phyloP scores from a whole-genome alignment of 2,888 invertebrate species.

The Quadroppia sp. region DNA sequence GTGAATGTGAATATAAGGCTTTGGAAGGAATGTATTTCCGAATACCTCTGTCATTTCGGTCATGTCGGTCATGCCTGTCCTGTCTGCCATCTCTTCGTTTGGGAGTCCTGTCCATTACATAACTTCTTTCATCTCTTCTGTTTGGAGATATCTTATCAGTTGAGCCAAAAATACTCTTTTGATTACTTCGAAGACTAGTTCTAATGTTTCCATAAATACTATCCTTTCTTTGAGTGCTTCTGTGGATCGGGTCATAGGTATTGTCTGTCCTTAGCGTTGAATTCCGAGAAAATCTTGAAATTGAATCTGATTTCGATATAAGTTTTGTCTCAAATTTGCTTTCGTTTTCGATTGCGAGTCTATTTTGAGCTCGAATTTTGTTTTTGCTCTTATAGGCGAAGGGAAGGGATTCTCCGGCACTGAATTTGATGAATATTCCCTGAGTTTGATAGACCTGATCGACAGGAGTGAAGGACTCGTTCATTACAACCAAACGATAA shows the following conservation, averaged over 20 bases:
- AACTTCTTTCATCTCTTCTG: background rate
- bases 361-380: background rate
- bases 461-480: conserved; percentile 42
- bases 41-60: conserved; percentile 16
- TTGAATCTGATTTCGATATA: background rate
- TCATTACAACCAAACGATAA: conserved; percentile 42
- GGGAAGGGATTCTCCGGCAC: conserved; percentile 13
- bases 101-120: background rate
- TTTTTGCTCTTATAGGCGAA: conserved; percentile 3
- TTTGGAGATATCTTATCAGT: background rate
- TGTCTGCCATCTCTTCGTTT: background rate
- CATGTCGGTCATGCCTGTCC: background rate
- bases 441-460: conserved; percentile 47
- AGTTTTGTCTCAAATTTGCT: background rate
- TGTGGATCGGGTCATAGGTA: background rate
- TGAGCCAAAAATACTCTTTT: background rate
- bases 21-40: background rate
- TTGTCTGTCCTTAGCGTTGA: background rate
- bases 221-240: conserved; percentile 4
- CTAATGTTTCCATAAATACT: conserved; percentile 17
- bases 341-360: background rate
- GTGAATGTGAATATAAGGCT: conserved; percentile 15
- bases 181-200: background rate
- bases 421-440: conserved; percentile 46
- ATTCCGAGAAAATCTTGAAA: background rate